Conservation (phyloP, 2,888 invertebrate genomes). For the Lochmaea capreae region DNA sequence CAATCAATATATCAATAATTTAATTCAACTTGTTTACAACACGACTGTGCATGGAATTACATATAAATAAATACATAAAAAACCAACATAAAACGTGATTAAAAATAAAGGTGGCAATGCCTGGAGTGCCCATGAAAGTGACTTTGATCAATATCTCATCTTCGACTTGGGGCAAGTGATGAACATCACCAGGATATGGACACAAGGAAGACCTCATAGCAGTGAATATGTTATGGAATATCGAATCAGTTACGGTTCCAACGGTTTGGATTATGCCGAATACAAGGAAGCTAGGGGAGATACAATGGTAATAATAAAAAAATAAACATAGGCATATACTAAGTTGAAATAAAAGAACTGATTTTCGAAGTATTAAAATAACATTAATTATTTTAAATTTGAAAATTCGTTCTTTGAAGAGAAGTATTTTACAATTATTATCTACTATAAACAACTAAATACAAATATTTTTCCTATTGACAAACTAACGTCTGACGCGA, state of each 20-base stretch:
- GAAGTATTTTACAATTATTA: background rate
- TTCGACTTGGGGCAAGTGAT: constrained; percentile 89
- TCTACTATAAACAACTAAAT: background rate
- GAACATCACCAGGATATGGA: constrained; percentile 89
- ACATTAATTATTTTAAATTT: background rate
- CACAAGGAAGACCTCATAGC: constrained; percentile 90
- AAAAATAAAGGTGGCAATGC: constrained; percentile 81
- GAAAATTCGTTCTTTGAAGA: background rate
- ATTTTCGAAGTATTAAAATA: background rate
- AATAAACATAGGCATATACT: constrained; percentile 30
- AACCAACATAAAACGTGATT: constrained; percentile 1
- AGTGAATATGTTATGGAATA: constrained; percentile 95
- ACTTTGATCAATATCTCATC: constrained; percentile 92
- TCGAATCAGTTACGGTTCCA: constrained; percentile 91
- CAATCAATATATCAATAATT: too few relatives aligned
- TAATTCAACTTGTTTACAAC: too few relatives aligned
- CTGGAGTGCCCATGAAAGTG: constrained; percentile 91
- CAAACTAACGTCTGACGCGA: background rate
- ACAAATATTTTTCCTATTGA: background rate
- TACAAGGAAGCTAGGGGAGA: constrained; percentile 92
- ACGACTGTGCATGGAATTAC: background rate
- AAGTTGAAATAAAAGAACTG: background rate
- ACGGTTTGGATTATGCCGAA: constrained; percentile 88
- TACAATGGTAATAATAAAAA: constrained; percentile 77
- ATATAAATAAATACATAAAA: background rate